These are phyloP conservation scores for Engraulis encrasicolus DNA, from an alignment of 2,113 vertebrate species.

Conservation along the genomic window DNA sequence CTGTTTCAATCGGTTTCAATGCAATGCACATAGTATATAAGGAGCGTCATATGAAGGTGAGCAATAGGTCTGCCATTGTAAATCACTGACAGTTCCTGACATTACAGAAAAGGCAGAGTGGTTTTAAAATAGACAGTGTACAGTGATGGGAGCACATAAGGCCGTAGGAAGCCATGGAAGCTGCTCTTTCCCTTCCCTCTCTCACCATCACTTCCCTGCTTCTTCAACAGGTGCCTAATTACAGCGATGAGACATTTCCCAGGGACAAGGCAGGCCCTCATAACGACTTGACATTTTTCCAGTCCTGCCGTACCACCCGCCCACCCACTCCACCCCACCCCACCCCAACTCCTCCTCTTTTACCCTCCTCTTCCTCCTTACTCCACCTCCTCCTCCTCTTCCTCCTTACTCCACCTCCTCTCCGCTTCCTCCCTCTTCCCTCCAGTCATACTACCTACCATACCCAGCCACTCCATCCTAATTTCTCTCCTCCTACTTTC, in stretches of 20 bases:
- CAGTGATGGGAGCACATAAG: neutral
- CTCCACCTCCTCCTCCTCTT: neutral
- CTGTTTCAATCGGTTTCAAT: neutral
- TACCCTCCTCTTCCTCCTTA: neutral
- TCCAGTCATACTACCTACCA: too few relatives aligned
- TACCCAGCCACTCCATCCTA: too few relatives aligned
- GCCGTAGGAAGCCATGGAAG: neutral
- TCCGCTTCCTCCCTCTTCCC: neutral
- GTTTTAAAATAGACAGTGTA: neutral
- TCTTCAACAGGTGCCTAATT: conserved; percentile 44
- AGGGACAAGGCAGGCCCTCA: conserved; percentile 38
- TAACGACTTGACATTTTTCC: conserved; percentile 49
- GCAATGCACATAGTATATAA: neutral
- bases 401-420: neutral
- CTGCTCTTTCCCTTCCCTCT: neutral
- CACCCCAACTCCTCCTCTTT: conserved; percentile 12
- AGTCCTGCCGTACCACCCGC: too few relatives aligned
- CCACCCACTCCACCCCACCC: neutral
- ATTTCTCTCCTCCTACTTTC: too few relatives aligned
- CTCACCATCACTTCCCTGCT: neutral
- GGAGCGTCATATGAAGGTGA: neutral
- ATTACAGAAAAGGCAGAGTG: neutral
- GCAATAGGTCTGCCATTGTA: neutral
- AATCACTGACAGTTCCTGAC: neutral
- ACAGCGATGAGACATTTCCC: conserved; percentile 44